A percentile compares a stretch with the other conserved stretches of the same genome.
phyloP scores from a whole-genome alignment of 2,797 vertebrate genomes.

The Acanthurus tractus region DNA sequence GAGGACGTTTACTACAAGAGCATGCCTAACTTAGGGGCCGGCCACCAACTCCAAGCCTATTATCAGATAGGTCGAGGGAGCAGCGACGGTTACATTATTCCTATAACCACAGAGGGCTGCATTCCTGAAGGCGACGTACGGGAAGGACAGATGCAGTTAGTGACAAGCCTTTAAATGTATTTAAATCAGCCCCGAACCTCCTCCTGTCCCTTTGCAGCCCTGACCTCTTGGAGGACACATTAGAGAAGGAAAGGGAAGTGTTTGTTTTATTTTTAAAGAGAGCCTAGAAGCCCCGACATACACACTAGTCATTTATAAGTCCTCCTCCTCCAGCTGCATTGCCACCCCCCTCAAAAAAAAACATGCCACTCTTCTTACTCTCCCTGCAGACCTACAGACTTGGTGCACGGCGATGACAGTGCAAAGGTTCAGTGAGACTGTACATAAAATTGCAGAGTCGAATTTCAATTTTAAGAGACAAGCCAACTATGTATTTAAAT shows the following conservation, averaged over 20 bases:
- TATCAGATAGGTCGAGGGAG: conserved; percentile 97
- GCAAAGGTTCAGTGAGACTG: conserved; percentile 90
- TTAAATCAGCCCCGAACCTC: conserved; percentile 77
- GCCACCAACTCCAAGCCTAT: conserved; percentile 95
- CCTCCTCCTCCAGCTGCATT: conserved; percentile 18
- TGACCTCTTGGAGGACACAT: conserved; percentile 78
- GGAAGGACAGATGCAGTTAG: conserved; percentile 99
- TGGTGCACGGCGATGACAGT: conserved; percentile 69
- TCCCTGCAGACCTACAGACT: conserved; percentile 79
- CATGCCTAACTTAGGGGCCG: conserved; percentile 97
- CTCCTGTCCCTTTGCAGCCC: conserved; percentile 53
- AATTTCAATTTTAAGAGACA: conserved; percentile 94
- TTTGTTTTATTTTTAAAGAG: conserved; percentile 69
- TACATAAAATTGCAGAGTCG: conserved; percentile 94
- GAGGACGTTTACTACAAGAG: conserved; percentile 99
- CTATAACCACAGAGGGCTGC: conserved; percentile 94
- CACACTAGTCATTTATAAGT: conserved; percentile 56
- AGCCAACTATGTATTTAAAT: conserved; percentile 97
- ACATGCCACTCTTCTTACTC: conserved; percentile 62
- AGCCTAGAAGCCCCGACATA: conserved; percentile 69
- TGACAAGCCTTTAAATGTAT: conserved; percentile 97
- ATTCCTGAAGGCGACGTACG: conserved; percentile 96
- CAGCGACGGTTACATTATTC: conserved; percentile 97
- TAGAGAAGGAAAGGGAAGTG: conserved; percentile 81
- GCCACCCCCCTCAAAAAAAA: background rate